A percentile compares a stretch with the other conserved stretches of the same genome.
Conservation (phyloP, 1,140 invertebrate genomes). For the Diorhabda carinulata region DNA sequence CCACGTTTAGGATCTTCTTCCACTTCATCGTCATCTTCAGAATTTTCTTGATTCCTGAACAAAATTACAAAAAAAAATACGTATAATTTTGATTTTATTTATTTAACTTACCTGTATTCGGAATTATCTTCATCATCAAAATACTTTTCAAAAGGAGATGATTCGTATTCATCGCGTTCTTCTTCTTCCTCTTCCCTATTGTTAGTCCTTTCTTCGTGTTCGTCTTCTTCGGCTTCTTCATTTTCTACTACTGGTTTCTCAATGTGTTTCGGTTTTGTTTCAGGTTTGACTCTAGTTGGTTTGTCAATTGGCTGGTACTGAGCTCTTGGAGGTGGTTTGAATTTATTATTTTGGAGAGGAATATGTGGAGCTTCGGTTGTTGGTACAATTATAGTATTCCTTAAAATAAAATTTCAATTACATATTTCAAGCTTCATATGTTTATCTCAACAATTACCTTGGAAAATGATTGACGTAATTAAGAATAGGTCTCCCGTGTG, state of each 20-base stretch:
- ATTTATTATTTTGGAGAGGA: background rate
- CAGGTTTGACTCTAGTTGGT: background rate
- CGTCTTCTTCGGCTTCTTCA: conserved; percentile 21
- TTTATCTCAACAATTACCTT: background rate
- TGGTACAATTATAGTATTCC: background rate
- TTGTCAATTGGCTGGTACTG: background rate
- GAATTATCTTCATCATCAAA: conserved; percentile 15
- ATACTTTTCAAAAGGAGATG: conserved; percentile 12
- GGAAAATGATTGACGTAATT: conserved; percentile 2
- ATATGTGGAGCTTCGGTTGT: background rate
- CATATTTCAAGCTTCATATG: too few relatives aligned
- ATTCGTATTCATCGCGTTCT: conserved; percentile 12
- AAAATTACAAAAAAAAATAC: background rate
- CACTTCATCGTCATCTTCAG: conserved; percentile 27
- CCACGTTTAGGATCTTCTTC: conserved; percentile 25
- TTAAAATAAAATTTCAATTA: too few relatives aligned
- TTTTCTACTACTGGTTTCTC: conserved; percentile 1
- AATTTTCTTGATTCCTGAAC: conserved; percentile 3
- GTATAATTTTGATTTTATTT: too few relatives aligned
- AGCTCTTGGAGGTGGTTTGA: background rate
- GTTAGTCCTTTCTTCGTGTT: conserved; percentile 20
- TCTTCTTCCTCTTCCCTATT: conserved; percentile 19
- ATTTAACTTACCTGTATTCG: conserved; percentile 1
- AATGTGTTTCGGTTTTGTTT: background rate
- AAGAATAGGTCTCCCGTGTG: background rate